A percentile compares a stretch with the other conserved stretches of the same genome.
Conservation (phyloP, 2,797 vertebrate species). For the Schizopygopsis pylzovi region DNA sequence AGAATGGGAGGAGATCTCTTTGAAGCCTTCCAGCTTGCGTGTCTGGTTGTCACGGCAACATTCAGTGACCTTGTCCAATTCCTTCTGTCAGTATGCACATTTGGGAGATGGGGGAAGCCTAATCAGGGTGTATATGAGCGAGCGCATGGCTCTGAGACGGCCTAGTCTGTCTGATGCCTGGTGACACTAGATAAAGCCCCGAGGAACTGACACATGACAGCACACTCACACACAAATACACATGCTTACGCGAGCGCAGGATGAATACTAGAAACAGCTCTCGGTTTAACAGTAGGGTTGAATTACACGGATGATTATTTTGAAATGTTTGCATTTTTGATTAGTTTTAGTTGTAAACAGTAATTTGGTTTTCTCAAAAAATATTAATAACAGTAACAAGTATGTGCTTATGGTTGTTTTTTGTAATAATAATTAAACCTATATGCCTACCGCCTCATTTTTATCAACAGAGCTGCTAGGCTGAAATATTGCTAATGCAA, state of each 20-base stretch:
- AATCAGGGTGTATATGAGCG: conserved; percentile 59
- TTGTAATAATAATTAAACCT: not conserved
- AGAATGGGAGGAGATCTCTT: conserved; percentile 42
- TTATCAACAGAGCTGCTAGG: not conserved
- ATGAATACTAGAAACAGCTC: not conserved
- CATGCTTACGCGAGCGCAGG: conserved; percentile 6
- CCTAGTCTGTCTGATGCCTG: conserved; percentile 59
- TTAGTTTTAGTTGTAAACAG: not conserved
- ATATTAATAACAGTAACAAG: not conserved
- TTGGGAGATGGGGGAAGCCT: conserved; percentile 55
- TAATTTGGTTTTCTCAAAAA: not conserved
- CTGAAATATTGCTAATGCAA: conserved; percentile 3
- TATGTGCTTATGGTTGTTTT: not conserved
- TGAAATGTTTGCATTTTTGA: not conserved
- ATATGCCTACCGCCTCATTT: not conserved
- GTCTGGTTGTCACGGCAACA: conserved; percentile 64
- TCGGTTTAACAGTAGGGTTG: not conserved
- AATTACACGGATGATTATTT: not conserved
- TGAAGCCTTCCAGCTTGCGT: conserved; percentile 60
- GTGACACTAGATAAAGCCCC: conserved; percentile 61
- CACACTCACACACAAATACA: conserved; percentile 29
- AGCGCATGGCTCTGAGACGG: conserved; percentile 49
- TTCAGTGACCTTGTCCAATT: conserved; percentile 61
- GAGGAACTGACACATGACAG: conserved; percentile 50
- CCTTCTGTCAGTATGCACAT: conserved; percentile 61